Conservation (phyloP, 2,888 invertebrate genomes). For the Ochropacha duplaris region DNA sequence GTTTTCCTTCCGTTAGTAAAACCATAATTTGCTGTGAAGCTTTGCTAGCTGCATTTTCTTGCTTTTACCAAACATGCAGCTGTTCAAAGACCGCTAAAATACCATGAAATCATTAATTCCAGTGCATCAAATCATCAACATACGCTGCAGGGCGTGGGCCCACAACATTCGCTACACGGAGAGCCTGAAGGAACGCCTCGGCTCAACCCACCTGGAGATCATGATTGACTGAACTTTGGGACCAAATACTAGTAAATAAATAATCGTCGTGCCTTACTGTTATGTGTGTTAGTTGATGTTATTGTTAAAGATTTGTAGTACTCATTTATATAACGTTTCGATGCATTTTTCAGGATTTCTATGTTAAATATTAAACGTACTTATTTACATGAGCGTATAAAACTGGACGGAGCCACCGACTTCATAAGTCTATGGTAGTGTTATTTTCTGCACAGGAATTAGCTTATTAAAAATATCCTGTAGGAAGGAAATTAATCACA, state of each 20-base stretch:
- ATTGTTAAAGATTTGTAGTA: neutral
- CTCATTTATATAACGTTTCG: neutral
- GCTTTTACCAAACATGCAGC: too few relatives aligned
- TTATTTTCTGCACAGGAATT: too few relatives aligned
- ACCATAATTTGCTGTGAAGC: too few relatives aligned
- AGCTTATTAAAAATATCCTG: too few relatives aligned
- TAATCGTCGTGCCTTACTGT: neutral
- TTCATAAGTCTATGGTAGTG: too few relatives aligned
- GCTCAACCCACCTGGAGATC: conserved; percentile 73
- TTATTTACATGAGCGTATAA: too few relatives aligned
- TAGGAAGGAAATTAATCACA: too few relatives aligned
- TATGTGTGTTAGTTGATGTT: neutral
- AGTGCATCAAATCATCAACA: conserved; percentile 85
- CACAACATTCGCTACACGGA: conserved; percentile 83
- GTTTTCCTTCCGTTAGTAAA: too few relatives aligned
- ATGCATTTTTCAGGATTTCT: neutral
- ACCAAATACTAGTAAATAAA: conserved; percentile 13
- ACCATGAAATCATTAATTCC: too few relatives aligned
- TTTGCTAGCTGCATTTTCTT: too few relatives aligned
- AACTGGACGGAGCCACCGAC: too few relatives aligned
- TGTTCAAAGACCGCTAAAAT: too few relatives aligned
- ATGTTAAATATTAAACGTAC: neutral
- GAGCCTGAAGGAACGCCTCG: conserved; percentile 70
- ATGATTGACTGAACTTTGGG: conserved; percentile 66
- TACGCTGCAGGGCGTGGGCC: conserved; percentile 88